Conservation (phyloP, 2,113 vertebrate genomes). For the Stigmatopora nigra region DNA sequence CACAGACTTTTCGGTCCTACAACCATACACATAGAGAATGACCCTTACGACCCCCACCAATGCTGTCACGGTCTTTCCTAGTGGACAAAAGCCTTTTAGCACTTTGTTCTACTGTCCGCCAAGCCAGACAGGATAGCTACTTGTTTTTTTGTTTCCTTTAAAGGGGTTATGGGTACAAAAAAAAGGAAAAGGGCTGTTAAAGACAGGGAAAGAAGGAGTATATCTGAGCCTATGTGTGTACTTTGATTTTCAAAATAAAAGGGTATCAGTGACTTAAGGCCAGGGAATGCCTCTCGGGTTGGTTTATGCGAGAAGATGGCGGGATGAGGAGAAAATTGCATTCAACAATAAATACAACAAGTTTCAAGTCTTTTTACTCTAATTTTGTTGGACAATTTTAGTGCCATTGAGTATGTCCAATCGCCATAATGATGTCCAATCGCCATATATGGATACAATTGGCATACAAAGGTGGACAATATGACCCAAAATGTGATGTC, state of each 20-base stretch:
- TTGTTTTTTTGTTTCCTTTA: constrained; percentile 65
- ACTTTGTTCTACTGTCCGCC: constrained; percentile 58
- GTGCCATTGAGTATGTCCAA: too few relatives aligned
- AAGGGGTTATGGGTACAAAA: constrained; percentile 26
- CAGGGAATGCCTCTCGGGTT: neutral
- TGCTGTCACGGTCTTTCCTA: constrained; percentile 68
- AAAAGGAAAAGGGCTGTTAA: constrained; percentile 18
- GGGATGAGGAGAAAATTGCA: neutral
- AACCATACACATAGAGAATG: constrained; percentile 61
- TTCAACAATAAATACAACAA: too few relatives aligned
- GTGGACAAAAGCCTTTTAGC: constrained; percentile 71
- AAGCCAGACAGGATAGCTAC: constrained; percentile 54
- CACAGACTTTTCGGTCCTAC: constrained; percentile 75
- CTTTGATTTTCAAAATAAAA: constrained; percentile 15
- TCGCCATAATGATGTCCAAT: too few relatives aligned
- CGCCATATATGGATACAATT: too few relatives aligned
- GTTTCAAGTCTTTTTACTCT: too few relatives aligned
- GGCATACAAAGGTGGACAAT: too few relatives aligned
- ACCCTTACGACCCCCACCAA: constrained; percentile 35
- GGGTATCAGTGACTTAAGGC: constrained; percentile 59
- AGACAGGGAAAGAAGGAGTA: neutral
- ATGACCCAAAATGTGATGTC: too few relatives aligned
- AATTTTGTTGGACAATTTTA: too few relatives aligned
- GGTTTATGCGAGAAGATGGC: neutral
- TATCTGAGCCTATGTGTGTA: constrained; percentile 31